These are phyloP conservation scores for Priocnemis perturbator DNA, from an alignment of 2,888 invertebrate species.

Conservation along the genomic window DNA sequence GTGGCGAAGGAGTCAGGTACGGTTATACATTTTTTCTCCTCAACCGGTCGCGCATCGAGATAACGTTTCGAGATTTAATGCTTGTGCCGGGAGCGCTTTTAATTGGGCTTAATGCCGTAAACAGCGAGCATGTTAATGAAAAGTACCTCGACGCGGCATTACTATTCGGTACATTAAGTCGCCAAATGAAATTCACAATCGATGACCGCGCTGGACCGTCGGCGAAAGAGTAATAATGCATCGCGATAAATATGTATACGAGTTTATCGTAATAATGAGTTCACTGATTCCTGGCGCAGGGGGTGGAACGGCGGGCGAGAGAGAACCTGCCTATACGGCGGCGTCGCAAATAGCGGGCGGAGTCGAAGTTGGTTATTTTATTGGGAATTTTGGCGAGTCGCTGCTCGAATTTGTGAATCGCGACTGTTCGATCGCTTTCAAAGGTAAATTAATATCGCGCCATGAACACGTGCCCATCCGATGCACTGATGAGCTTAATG, in stretches of 20 bases:
- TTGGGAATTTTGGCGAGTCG: conserved; percentile 59
- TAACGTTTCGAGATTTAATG: conserved; percentile 48
- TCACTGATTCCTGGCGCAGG: conserved; percentile 60
- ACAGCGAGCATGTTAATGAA: conserved; percentile 67
- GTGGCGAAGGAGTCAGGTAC: too few relatives aligned
- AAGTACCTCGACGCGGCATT: conserved; percentile 67
- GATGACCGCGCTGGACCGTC: conserved; percentile 62
- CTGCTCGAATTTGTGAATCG: conserved; percentile 59
- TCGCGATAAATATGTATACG: conserved; percentile 65
- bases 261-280: conserved; percentile 70
- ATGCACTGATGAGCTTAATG: conserved; percentile 63
- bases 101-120: conserved; percentile 69
- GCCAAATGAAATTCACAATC: conserved; percentile 72
- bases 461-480: conserved; percentile 62
- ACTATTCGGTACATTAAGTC: conserved; percentile 73
- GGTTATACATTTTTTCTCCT: background rate
- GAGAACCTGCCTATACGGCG: conserved; percentile 20
- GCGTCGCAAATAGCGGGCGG: conserved; percentile 3
- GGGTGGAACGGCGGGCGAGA: conserved; percentile 26
- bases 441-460: conserved; percentile 63
- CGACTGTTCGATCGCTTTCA: conserved; percentile 61
- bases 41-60: conserved; percentile 28
- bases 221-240: conserved; percentile 67
- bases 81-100: conserved; percentile 59
- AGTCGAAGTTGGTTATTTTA: conserved; percentile 59